Evolutionary conservation across 1,140 invertebrate species (phyloP).

Genomic region (Euschistus heros): DNA sequence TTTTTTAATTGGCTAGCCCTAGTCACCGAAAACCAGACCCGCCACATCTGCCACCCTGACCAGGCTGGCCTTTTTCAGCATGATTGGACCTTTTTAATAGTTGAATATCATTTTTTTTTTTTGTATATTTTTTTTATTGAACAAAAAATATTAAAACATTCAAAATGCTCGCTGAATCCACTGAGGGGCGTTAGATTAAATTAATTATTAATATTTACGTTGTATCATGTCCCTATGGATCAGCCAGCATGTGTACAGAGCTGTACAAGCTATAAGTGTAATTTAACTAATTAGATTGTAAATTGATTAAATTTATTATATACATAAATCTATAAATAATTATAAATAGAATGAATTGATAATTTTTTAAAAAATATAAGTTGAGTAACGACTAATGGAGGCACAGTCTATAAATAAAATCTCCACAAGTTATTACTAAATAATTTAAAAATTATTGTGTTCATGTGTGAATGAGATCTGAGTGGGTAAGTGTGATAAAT

Average conservation of each 20-base stretch:
- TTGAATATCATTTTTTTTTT: too few species aligned
- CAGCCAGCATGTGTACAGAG: constrained; percentile 10
- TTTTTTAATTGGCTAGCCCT: constrained; percentile 8
- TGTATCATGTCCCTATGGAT: not conserved
- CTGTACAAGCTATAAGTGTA: constrained; percentile 23
- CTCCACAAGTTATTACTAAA: constrained; percentile 20
- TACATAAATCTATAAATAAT: not conserved
- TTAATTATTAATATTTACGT: constrained; percentile 1
- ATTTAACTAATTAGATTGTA: constrained; percentile 11
- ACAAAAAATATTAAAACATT: too few species aligned
- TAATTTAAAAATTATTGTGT: constrained; percentile 11
- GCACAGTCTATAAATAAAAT: constrained; percentile 25
- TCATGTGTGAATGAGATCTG: not conserved
- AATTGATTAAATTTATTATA: constrained; percentile 1
- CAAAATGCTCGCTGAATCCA: too few species aligned
- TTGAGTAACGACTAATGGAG: constrained; percentile 22
- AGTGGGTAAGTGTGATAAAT: not conserved
- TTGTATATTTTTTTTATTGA: too few species aligned
- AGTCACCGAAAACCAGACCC: not conserved
- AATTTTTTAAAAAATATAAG: not conserved
- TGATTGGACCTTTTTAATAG: not conserved
- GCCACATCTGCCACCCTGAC: not conserved
- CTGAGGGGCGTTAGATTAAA: too few species aligned
- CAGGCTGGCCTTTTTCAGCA: not conserved
- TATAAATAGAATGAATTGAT: constrained; percentile 8